Conservation (phyloP, 2,797 vertebrate genomes). For the Gadopsis bispinosus region DNA sequence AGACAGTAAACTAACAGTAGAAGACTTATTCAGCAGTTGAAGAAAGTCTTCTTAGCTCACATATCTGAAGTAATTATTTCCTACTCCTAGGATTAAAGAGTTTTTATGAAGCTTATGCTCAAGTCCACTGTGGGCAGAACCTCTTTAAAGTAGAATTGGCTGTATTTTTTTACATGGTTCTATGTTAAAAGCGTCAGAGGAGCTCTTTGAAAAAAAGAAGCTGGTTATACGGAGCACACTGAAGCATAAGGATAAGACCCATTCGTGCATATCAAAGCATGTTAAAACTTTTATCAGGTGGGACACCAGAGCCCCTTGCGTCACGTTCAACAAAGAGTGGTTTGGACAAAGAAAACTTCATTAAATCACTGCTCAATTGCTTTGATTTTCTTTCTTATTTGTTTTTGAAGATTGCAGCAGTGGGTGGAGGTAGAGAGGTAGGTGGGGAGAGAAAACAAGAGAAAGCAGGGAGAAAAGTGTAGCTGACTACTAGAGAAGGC, state of each 20-base stretch:
- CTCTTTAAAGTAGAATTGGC: conserved; percentile 25
- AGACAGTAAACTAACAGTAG: conserved; percentile 7
- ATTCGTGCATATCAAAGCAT: conserved; percentile 76
- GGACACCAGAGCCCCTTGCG: conserved; percentile 58
- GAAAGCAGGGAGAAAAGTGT: neutral
- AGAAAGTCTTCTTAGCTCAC: conserved; percentile 41
- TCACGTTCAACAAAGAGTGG: conserved; percentile 64
- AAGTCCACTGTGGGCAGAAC: conserved; percentile 36
- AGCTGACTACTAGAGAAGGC: conserved; percentile 24
- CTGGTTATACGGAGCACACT: conserved; percentile 33
- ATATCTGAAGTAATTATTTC: conserved; percentile 55
- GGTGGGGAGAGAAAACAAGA: conserved; percentile 9
- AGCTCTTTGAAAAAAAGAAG: conserved; percentile 30
- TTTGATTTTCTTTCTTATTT: conserved; percentile 30
- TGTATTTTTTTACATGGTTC: conserved; percentile 18
- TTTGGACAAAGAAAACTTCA: conserved; percentile 53
- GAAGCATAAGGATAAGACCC: conserved; percentile 60
- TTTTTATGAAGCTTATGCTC: conserved; percentile 56
- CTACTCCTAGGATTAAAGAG: conserved; percentile 38
- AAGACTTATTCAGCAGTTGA: conserved; percentile 43
- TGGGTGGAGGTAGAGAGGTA: conserved; percentile 21
- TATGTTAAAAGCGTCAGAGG: conserved; percentile 26
- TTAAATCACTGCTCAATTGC: conserved; percentile 51
- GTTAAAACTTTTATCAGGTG: conserved; percentile 75
- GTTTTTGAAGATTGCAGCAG: conserved; percentile 46